Evolutionary conservation across 2,797 vertebrate genomes (phyloP).

Genomic region (Podargus strigoides): DNA sequence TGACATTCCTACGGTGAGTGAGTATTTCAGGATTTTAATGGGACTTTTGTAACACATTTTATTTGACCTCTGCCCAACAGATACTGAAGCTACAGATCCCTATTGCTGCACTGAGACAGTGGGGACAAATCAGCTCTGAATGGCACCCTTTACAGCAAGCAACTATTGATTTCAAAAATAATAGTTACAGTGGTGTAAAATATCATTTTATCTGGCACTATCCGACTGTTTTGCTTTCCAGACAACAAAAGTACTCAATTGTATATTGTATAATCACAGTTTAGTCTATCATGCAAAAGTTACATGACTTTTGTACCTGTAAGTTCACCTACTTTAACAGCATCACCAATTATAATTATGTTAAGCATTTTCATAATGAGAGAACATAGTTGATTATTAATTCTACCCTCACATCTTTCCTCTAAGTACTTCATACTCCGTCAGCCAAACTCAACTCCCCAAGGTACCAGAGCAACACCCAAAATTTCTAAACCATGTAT

Average conservation of each 20-base stretch:
- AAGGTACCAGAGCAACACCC: not conserved
- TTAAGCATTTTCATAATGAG: not conserved
- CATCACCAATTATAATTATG: not conserved
- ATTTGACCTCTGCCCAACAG: not conserved
- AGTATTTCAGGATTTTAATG: not conserved
- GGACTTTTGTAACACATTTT: not conserved
- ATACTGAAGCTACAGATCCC: not conserved
- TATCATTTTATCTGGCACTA: not conserved
- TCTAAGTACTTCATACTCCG: not conserved
- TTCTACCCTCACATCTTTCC: not conserved
- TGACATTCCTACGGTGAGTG: not conserved
- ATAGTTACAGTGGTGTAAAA: not conserved
- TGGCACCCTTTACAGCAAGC: not conserved
- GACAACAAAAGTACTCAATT: not conserved
- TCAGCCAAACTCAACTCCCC: not conserved
- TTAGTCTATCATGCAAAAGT: not conserved
- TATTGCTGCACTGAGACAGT: not conserved
- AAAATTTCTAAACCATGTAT: not conserved
- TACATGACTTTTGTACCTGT: rapidly evolving
- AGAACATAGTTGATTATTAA: not conserved
- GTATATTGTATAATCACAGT: not conserved
- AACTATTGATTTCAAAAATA: not conserved
- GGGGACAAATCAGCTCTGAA: not conserved
- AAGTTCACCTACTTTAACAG: not conserved
- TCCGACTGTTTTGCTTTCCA: not conserved